Percentiles rank a stretch among this genome's conserved stretches.
Evolutionary conservation across 2,113 vertebrate genomes (phyloP).

Genomic region (Stomatorhinus ivindoensis): DNA sequence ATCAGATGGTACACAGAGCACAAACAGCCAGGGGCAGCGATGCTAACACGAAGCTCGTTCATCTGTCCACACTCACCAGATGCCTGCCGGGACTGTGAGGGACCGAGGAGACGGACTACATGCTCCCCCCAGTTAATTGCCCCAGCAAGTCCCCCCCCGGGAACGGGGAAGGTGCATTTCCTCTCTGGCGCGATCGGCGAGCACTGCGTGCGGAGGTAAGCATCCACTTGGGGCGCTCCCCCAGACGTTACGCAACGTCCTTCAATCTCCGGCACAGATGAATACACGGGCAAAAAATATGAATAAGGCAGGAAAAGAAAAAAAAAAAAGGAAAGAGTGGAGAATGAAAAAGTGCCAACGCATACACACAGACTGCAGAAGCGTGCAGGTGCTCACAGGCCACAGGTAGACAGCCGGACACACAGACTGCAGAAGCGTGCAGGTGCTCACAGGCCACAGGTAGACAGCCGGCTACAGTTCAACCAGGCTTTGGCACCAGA

Average conservation of each 20-base stretch:
- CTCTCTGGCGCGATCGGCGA: constrained; percentile 26
- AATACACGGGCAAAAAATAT: not conserved
- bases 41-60: not conserved
- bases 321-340: constrained; percentile 14
- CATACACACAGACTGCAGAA: not conserved
- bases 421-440: not conserved
- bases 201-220: constrained; percentile 39
- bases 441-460: not conserved
- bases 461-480: not conserved
- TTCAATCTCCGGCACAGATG: constrained; percentile 39
- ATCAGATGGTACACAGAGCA: constrained; percentile 23
- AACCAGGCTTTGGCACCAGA: not conserved
- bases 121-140: not conserved
- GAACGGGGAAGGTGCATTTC: constrained; percentile 24
- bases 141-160: not conserved
- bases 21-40: not conserved
- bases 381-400: not conserved
- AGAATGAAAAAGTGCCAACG: constrained; percentile 41
- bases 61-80: constrained; percentile 12
- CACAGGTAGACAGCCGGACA: not conserved
- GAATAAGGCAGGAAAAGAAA: not conserved
- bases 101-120: not conserved
- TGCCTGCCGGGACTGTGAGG: not conserved
- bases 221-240: constrained; percentile 50
- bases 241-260: constrained; percentile 51